Conservation (phyloP, 2,797 vertebrate genomes). For the Fratercula arctica region DNA sequence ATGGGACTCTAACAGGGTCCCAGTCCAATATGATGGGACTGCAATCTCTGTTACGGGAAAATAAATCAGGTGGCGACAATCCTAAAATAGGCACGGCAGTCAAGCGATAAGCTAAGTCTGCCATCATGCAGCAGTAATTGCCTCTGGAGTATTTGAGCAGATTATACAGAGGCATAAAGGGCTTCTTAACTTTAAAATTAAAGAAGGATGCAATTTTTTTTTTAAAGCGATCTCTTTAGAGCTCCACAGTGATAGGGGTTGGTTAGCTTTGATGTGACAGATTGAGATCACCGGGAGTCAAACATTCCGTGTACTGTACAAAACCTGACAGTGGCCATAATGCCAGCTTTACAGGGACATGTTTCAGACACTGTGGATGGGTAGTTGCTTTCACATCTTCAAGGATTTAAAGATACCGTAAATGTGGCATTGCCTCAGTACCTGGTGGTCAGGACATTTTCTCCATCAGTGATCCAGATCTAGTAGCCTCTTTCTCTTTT, state of each 20-base stretch:
- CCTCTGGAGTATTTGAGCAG: background rate
- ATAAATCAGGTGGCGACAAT: background rate
- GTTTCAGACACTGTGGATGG: background rate
- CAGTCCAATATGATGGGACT: background rate
- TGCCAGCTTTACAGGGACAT: background rate
- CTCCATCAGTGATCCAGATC: background rate
- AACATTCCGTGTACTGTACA: background rate
- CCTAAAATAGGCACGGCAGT: background rate
- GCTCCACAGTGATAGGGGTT: background rate
- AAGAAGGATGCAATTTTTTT: background rate
- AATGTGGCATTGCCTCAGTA: background rate
- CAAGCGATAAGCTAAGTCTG: background rate
- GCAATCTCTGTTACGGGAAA: background rate
- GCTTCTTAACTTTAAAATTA: background rate
- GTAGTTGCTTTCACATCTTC: background rate
- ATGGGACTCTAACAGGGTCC: background rate
- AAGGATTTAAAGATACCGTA: background rate
- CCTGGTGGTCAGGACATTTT: background rate
- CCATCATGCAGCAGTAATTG: background rate
- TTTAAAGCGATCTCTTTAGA: background rate
- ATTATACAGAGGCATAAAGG: background rate
- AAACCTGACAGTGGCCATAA: background rate
- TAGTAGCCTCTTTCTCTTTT: background rate
- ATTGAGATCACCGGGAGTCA: constrained; percentile 25
- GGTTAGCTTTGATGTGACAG: constrained; percentile 42